Evolutionary conservation across 2,888 invertebrate genomes (phyloP).

Genomic region (Oxystoma pomonae): DNA sequence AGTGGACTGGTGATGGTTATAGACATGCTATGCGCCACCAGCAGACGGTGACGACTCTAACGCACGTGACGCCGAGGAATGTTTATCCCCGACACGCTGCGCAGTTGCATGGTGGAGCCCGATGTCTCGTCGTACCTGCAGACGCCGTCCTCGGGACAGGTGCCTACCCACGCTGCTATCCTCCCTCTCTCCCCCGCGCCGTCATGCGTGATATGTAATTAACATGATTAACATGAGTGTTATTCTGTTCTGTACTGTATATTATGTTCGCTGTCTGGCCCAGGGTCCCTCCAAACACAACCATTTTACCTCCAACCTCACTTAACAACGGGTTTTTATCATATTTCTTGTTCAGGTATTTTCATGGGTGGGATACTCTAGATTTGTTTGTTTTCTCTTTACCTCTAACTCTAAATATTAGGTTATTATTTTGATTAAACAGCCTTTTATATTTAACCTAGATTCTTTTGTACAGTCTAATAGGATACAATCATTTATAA

Average conservation of each 20-base stretch:
- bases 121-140: conserved; percentile 92
- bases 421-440: too few species aligned
- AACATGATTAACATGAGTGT: conserved; percentile 52
- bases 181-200: conserved; percentile 49
- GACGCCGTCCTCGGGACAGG: conserved; percentile 94
- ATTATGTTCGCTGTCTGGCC: conserved; percentile 34
- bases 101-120: conserved; percentile 94
- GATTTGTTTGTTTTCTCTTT: too few species aligned
- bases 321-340: too few species aligned
- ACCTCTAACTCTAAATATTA: too few species aligned
- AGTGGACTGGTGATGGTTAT: background rate
- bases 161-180: conserved; percentile 59
- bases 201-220: conserved; percentile 51
- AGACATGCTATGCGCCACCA: background rate
- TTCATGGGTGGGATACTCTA: too few species aligned
- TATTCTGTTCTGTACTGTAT: conserved; percentile 42
- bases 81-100: conserved; percentile 90
- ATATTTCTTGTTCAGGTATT: too few species aligned
- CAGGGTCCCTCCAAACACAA: conserved; percentile 19
- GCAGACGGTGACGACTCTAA: conserved; percentile 42
- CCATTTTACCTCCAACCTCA: background rate
- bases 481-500: too few species aligned
- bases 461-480: too few species aligned
- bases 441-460: too few species aligned
- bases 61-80: conserved; percentile 55